Conservation (phyloP, 2,113 vertebrate genomes). For the Trichomycterus rosablanca region DNA sequence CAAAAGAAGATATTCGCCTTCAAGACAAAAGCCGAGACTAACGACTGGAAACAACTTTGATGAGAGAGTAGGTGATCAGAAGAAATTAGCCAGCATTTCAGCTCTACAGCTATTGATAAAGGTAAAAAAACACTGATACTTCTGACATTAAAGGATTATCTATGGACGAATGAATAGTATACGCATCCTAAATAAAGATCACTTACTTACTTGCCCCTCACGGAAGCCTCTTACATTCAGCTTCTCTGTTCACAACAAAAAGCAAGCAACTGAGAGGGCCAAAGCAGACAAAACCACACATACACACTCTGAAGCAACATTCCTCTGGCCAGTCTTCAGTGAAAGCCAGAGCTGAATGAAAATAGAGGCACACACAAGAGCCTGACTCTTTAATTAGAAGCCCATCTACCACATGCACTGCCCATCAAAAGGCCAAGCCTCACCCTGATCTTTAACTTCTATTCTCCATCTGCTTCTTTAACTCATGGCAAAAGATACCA, state of each 20-base stretch:
- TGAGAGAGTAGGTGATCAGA: too few relatives aligned
- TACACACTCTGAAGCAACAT: conserved; percentile 37
- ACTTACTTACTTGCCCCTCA: conserved; percentile 24
- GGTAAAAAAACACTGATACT: conserved; percentile 47
- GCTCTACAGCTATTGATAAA: too few relatives aligned
- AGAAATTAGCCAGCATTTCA: too few relatives aligned
- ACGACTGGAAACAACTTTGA: too few relatives aligned
- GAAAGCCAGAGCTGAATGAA: conserved; percentile 56
- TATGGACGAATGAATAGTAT: conserved; percentile 42
- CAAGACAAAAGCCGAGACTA: too few relatives aligned
- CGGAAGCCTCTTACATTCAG: conserved; percentile 30
- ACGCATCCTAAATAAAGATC: conserved; percentile 36
- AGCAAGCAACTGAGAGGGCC: conserved; percentile 35
- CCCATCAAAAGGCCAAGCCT: conserved; percentile 57
- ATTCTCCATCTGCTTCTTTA: conserved; percentile 46
- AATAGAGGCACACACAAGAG: conserved; percentile 58
- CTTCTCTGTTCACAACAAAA: conserved; percentile 31
- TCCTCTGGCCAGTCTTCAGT: conserved; percentile 51
- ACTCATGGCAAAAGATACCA: conserved; percentile 34
- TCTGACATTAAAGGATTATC: conserved; percentile 27
- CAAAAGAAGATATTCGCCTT: too few relatives aligned
- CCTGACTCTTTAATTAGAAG: conserved; percentile 65
- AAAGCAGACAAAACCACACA: conserved; percentile 26
- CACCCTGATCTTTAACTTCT: conserved; percentile 55
- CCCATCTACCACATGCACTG: conserved; percentile 66